Conservation (phyloP, 2,113 vertebrate genomes). For the Phrynocephalus versicolor region DNA sequence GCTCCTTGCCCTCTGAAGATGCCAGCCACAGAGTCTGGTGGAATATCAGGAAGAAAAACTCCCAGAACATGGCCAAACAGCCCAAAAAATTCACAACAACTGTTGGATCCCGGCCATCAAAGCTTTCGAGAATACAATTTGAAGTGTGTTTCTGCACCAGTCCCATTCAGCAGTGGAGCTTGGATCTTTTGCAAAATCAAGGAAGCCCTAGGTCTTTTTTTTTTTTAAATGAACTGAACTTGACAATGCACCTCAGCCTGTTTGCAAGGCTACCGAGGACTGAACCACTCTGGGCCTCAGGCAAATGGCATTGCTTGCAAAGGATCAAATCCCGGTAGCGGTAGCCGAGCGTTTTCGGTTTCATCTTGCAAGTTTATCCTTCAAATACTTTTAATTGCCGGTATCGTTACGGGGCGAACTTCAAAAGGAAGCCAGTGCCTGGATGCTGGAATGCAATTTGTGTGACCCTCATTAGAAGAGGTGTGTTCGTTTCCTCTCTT, state of each 20-base stretch:
- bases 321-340: not conserved
- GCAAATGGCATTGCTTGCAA: not conserved
- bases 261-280: not conserved
- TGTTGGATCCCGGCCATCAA: too few relatives aligned
- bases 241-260: not conserved
- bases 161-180: not conserved
- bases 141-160: too few relatives aligned
- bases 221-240: not conserved
- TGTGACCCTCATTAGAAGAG: not conserved
- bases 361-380: not conserved
- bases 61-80: too few relatives aligned
- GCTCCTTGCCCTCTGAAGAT: too few relatives aligned
- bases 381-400: not conserved
- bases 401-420: not conserved
- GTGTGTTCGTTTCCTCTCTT: accelerated
- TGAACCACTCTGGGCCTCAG: too few relatives aligned
- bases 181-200: not conserved
- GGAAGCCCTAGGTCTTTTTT: not conserved
- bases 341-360: not conserved
- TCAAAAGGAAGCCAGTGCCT: not conserved
- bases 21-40: too few relatives aligned
- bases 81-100: too few relatives aligned
- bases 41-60: too few relatives aligned
- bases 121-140: too few relatives aligned
- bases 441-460: not conserved